Base-by-base conservation (phyloP, 2,113 vertebrate genomes). In the Saimiri boliviensis region DNA sequence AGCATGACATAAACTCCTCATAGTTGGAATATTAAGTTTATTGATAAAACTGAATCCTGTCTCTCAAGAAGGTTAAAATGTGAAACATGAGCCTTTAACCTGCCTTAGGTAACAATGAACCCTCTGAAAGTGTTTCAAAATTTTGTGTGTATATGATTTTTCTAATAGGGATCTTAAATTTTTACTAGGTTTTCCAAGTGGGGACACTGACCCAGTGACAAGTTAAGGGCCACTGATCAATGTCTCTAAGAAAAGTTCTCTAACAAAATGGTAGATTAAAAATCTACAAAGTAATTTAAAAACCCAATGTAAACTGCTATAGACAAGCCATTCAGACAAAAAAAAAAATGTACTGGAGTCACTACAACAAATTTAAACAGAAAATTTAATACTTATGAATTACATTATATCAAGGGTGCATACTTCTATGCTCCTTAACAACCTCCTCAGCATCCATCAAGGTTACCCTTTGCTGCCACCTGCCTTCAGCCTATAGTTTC, bases 1-100 rank as follows among this genome's bases (percentile, higher is more conserved):
- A 93, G 87, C 8, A 86, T 47, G 74, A 79, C 94, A 58, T 92
- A 73, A 91, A 83, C 83, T 96, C 54, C 30, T 94, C 56, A 85
- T 3, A 79, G 47, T 14, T 71, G 45, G 70, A 93, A 73, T 20
- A 63, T 25, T 94, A 88, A 82, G 27, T 66, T 66, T 42, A 85
- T 8, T 91, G 21, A 93, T 66, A 91, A 96, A 96, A 90, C 42
- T 8, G 82, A 95, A 88, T 54, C 8, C 6, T 95, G 9, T 52
- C 16, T 37, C 4, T 96, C 76, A 96, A 90, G 56, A 80, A 74
- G 21, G 56, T 91, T 90, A 82, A 37, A 56, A 81, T 79, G 25
- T 60, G 49, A 16, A 91, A 95, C 14, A 74, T 73, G 12, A 25
- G 10, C 13, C 68, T 88, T 87, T 66, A 68, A 52, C 12, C 2